Evolutionary conservation across 1,140 invertebrate species (phyloP), one percentile per base, ranked within the genome.

Genomic region (Magallana angulata): DNA sequence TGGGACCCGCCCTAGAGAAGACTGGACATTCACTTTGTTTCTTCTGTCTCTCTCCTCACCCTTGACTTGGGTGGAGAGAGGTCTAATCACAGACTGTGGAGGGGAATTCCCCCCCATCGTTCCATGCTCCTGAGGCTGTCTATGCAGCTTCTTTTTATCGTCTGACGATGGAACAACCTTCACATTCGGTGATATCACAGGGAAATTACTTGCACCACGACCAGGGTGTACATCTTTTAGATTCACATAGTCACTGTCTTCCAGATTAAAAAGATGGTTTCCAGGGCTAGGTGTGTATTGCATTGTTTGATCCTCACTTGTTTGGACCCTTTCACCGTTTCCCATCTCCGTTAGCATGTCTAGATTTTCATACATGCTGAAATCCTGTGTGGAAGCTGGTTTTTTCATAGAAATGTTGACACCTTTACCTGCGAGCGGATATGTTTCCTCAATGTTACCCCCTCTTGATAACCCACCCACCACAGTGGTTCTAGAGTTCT

Each of bases 1-100:
- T 16, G 68, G 68, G 68, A 76, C 68, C 36, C 68, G 68, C 68
- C 68, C 68, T 3, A 76, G 24, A 76, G 68, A 76, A 76, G 68
- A 9, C 68, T 76, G 68, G 68, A 76, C 4, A 24, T 30, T 30
- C 8, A 30, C 24, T 76, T 36, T 76, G 24, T 76, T 76, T 76
- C 24, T 76, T 12, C 7, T 9, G 24, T 76, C 68, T 30, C 18
- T 36, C 24, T 12, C 68, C 24, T 76, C 68, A 76, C 68, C 14
- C 68, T 30, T 76, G 24, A 7, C 24, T 30, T 76, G 68, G 7
- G 24, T 30, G 6, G 68, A 76, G 24, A 30, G 68, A 12, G 68
- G 12, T 36, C 68, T 24, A 30, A 76, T 30, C 14, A 24, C 24
- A 30, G 68, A 30, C 7, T 76, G 18, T 9, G 68, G 24, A 12